phyloP scores from a whole-genome alignment of 2,113 vertebrate species.

The Hiodon tergisus region DNA sequence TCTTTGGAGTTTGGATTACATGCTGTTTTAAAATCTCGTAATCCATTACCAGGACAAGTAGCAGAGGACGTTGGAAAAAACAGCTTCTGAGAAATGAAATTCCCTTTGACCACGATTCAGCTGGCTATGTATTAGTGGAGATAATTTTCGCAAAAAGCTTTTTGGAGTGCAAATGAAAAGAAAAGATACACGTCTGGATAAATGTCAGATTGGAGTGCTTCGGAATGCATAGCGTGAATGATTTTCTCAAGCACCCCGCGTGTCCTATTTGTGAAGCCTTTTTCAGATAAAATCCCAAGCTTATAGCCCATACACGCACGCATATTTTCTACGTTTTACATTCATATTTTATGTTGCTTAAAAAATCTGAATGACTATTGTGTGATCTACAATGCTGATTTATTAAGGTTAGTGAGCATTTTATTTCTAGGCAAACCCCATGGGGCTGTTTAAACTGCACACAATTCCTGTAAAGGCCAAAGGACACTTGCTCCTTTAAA shows the following conservation, averaged over 20 bases:
- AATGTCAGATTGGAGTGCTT: constrained; percentile 3
- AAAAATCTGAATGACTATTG: too few species aligned
- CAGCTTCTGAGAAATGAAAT: not conserved
- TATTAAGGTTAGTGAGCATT: too few species aligned
- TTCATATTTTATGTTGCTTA: too few species aligned
- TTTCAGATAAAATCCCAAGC: too few species aligned
- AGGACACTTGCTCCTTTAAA: too few species aligned
- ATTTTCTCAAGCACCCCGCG: not conserved
- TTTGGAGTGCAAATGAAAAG: constrained; percentile 10
- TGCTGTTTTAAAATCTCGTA: not conserved
- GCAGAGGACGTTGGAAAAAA: not conserved
- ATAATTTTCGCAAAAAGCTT: not conserved
- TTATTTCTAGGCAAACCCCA: too few species aligned
- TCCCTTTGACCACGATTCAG: not conserved
- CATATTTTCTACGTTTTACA: too few species aligned
- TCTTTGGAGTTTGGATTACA: not conserved
- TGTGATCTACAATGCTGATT: too few species aligned
- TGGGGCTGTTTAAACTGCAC: too few species aligned
- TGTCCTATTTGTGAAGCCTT: not conserved
- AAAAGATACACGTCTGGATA: constrained; percentile 7
- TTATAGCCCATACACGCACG: too few species aligned
- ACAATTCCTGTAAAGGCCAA: too few species aligned
- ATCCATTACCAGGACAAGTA: not conserved
- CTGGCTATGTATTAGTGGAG: not conserved
- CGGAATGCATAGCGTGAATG: constrained; percentile 2